phyloP scores from a whole-genome alignment of 2,888 invertebrate species.

The Leucophenga montana region DNA sequence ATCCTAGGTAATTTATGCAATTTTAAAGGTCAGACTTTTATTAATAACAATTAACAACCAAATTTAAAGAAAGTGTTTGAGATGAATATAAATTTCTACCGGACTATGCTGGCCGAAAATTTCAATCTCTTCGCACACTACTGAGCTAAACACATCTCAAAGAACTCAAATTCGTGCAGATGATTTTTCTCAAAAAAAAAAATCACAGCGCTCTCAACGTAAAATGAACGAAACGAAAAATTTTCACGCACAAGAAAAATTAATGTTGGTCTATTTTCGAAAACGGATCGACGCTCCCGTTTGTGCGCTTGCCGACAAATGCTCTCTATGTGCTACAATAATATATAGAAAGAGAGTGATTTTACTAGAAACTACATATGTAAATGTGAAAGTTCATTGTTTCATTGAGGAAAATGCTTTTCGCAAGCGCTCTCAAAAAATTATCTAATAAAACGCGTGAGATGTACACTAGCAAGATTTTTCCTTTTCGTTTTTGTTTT shows the following conservation, averaged over 20 bases:
- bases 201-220: constrained; percentile 12
- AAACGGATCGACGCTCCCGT: not conserved
- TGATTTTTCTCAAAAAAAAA: constrained; percentile 47
- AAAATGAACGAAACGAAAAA: constrained; percentile 43
- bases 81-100: not conserved
- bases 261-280: constrained; percentile 18
- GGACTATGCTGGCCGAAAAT: not conserved
- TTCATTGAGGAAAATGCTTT: constrained; percentile 61
- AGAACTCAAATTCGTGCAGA: not conserved
- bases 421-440: constrained; percentile 48
- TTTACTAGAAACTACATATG: constrained; percentile 1
- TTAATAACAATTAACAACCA: too few relatives aligned
- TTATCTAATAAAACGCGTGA: constrained; percentile 53
- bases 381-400: constrained; percentile 66
- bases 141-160: constrained; percentile 7
- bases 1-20: too few relatives aligned
- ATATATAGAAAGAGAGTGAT: constrained; percentile 9
- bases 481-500: constrained; percentile 25
- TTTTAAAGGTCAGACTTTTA: too few relatives aligned
- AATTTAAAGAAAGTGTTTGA: not conserved
- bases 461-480: constrained; percentile 37
- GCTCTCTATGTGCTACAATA: not conserved
- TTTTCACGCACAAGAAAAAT: constrained; percentile 27
- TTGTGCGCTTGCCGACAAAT: not conserved
- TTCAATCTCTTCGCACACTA: not conserved